Evolutionary conservation across 2,113 vertebrate species (phyloP).

Genomic region (Barbus barbus): DNA sequence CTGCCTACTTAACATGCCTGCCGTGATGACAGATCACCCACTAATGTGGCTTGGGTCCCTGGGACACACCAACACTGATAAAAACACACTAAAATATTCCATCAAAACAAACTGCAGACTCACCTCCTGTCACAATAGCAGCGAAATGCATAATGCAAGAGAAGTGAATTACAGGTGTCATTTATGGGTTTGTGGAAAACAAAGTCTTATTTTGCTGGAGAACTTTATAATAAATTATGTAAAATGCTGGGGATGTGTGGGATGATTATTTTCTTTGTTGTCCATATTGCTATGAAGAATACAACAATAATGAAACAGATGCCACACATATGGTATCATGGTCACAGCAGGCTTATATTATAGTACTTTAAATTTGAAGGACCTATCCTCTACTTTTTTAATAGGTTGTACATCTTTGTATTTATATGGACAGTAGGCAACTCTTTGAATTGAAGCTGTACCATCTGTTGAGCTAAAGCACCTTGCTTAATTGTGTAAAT

Average conservation of each 20-base stretch:
- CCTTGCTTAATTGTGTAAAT: too few species aligned
- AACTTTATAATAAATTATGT: neutral
- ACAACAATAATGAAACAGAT: neutral
- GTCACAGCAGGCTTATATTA: neutral
- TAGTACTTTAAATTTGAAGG: too few species aligned
- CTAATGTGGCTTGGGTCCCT: constrained; percentile 12
- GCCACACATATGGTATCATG: neutral
- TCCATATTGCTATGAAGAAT: neutral
- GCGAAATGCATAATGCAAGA: neutral
- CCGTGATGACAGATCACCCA: constrained; percentile 34
- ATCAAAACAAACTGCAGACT: constrained; percentile 2
- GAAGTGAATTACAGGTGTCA: neutral
- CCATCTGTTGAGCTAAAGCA: too few species aligned
- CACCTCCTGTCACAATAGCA: neutral
- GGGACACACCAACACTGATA: constrained; percentile 20
- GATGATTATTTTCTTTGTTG: neutral
- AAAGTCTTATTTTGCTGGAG: neutral
- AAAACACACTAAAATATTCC: constrained; percentile 5
- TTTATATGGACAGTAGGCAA: too few species aligned
- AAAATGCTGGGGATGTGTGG: neutral
- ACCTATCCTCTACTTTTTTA: too few species aligned
- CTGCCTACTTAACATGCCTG: constrained; percentile 33
- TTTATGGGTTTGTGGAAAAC: neutral
- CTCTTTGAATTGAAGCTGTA: too few species aligned
- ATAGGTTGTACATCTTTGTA: too few species aligned